phyloP scores from a whole-genome alignment of 2,888 invertebrate species.

The Chymomyza procnemis region DNA sequence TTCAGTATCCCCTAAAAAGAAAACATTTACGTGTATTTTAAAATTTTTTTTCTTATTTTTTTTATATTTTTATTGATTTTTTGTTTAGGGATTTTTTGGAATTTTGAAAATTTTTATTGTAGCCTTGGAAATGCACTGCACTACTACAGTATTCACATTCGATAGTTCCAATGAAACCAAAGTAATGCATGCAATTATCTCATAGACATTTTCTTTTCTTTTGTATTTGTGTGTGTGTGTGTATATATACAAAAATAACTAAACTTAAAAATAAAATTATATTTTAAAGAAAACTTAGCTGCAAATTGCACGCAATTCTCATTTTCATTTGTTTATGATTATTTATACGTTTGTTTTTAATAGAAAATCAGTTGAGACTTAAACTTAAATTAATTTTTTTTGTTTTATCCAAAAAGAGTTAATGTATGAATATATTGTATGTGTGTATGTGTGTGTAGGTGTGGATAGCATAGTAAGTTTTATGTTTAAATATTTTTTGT shows the following conservation, averaged over 20 bases:
- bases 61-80: conserved; percentile 50
- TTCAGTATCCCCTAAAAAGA: not conserved
- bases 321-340: not conserved
- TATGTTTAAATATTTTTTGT: conserved; percentile 17
- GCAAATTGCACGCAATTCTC: not conserved
- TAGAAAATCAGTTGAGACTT: not conserved
- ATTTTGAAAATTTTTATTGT: conserved; percentile 3
- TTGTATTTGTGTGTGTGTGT: not conserved
- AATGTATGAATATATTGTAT: conserved; percentile 27
- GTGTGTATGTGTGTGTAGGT: conserved; percentile 44
- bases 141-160: not conserved
- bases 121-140: not conserved
- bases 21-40: conserved; percentile 5
- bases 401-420: conserved; percentile 42
- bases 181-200: not conserved
- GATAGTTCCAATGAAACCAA: not conserved
- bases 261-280: not conserved
- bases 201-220: not conserved
- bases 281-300: conserved; percentile 19
- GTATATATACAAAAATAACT: conserved; percentile 2
- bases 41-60: conserved; percentile 42
- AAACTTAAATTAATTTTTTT: not conserved
- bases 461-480: conserved; percentile 41
- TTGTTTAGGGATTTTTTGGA: conserved; percentile 27
- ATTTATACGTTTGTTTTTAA: not conserved